These are phyloP conservation scores for Ceuthmochares aereus DNA, from an alignment of 2,113 vertebrate genomes.

Conservation along the genomic window DNA sequence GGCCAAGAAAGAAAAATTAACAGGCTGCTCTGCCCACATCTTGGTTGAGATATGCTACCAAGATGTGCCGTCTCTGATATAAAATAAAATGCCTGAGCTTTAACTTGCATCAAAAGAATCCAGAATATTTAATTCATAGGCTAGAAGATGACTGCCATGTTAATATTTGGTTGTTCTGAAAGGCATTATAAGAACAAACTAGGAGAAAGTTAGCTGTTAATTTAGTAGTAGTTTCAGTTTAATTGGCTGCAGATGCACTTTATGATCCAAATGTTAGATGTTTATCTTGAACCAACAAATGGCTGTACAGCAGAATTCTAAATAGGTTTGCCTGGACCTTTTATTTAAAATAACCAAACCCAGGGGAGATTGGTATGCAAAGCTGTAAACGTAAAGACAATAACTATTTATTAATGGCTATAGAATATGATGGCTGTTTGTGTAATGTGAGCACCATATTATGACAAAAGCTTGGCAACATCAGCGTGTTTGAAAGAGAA, in stretches of 20 bases:
- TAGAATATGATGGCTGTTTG: conserved; percentile 72
- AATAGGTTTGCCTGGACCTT: conserved; percentile 66
- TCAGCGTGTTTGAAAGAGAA: conserved; percentile 77
- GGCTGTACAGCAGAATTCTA: conserved; percentile 35
- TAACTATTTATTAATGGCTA: conserved; percentile 76
- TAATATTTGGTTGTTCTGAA: conserved; percentile 14
- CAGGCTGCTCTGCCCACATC: background rate
- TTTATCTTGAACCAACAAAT: conserved; percentile 41
- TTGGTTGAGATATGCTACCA: background rate
- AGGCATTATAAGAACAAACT: conserved; percentile 36
- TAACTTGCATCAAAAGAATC: background rate
- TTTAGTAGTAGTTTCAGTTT: conserved; percentile 62
- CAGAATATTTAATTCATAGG: background rate
- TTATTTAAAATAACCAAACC: conserved; percentile 60
- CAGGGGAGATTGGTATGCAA: conserved; percentile 58
- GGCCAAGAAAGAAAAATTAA: background rate
- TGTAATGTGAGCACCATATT: conserved; percentile 75
- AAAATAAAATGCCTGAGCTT: background rate
- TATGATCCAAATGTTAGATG: conserved; percentile 52
- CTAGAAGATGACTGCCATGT: background rate
- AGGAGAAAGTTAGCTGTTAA: conserved; percentile 60
- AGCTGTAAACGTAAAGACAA: conserved; percentile 74
- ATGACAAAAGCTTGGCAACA: conserved; percentile 82
- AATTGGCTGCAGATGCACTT: conserved; percentile 62
- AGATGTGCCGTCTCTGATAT: background rate